Conservation (phyloP, 2,888 invertebrate genomes). For the Oligia fasciuncula region DNA sequence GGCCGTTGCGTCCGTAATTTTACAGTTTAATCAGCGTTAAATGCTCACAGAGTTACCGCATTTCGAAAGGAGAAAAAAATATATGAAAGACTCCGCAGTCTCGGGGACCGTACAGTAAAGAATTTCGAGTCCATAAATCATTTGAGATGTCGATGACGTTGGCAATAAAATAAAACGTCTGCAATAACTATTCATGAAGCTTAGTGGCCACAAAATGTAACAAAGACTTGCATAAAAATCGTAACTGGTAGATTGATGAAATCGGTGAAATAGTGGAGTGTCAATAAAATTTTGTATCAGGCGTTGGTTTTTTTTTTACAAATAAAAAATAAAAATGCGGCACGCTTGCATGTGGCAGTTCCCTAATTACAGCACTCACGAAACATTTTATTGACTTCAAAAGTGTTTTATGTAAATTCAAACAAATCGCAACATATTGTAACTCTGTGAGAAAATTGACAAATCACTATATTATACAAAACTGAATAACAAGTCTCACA, state of each 20-base stretch:
- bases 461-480: slow-evolving; percentile 52
- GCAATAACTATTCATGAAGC: slow-evolving; percentile 69
- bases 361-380: neutral
- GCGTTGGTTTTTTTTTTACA: slow-evolving; percentile 1
- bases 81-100: slow-evolving; percentile 73
- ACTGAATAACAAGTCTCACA: slow-evolving; percentile 46
- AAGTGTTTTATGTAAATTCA: slow-evolving; percentile 38
- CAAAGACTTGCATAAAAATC: slow-evolving; percentile 35
- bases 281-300: slow-evolving; percentile 1
- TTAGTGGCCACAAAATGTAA: slow-evolving; percentile 40
- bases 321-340: slow-evolving; percentile 5
- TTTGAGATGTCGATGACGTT: slow-evolving; percentile 79
- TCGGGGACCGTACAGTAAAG: slow-evolving; percentile 73
- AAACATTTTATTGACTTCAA: slow-evolving; percentile 23
- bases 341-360: neutral
- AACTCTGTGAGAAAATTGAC: slow-evolving; percentile 34
- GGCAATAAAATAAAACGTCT: slow-evolving; percentile 70
- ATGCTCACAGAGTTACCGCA: slow-evolving; percentile 86
- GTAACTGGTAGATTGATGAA: slow-evolving; percentile 27
- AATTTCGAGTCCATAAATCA: slow-evolving; percentile 86
- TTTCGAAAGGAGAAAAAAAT: slow-evolving; percentile 75
- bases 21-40: slow-evolving; percentile 91
- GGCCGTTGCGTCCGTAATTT: slow-evolving; percentile 87
- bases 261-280: slow-evolving; percentile 32
- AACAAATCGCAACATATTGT: slow-evolving; percentile 38